Conservation (phyloP, 23 tunicate species). For the Ascidia mentula region DNA sequence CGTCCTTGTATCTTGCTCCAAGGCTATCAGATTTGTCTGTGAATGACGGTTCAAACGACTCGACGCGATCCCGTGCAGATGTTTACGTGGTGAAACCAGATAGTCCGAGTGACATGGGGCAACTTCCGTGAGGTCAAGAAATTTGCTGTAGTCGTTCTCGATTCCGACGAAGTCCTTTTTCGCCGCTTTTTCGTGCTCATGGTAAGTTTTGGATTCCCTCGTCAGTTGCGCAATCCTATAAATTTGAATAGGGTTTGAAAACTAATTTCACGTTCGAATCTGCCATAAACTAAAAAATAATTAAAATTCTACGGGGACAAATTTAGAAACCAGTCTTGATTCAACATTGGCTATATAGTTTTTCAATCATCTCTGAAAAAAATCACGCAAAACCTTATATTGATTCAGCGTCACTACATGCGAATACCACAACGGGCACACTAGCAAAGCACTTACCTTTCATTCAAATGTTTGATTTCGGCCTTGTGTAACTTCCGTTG, state of each 20-base stretch:
- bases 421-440: too few species aligned
- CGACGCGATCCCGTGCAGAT: constrained; percentile 25
- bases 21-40: constrained; percentile 62
- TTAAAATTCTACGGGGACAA: too few species aligned
- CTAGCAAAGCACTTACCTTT: constrained; percentile 51
- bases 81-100: constrained; percentile 41
- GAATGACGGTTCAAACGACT: constrained; percentile 20
- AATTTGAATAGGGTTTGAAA: background rate
- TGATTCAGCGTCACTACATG: too few species aligned
- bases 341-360: too few species aligned
- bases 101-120: constrained; percentile 49
- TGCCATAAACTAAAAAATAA: too few species aligned
- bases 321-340: too few species aligned
- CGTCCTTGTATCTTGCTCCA: constrained; percentile 53
- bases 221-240: constrained; percentile 52
- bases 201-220: constrained; percentile 16
- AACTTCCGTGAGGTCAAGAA: constrained; percentile 52
- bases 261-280: background rate
- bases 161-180: constrained; percentile 59
- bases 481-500: constrained; percentile 31
- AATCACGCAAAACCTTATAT: too few species aligned
- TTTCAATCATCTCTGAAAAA: too few species aligned
- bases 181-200: constrained; percentile 32
- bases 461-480: constrained; percentile 47
- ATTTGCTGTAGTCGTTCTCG: constrained; percentile 70